These are phyloP conservation scores for Ostrea edulis DNA, from an alignment of 1,140 invertebrate genomes.

Conservation along the genomic window DNA sequence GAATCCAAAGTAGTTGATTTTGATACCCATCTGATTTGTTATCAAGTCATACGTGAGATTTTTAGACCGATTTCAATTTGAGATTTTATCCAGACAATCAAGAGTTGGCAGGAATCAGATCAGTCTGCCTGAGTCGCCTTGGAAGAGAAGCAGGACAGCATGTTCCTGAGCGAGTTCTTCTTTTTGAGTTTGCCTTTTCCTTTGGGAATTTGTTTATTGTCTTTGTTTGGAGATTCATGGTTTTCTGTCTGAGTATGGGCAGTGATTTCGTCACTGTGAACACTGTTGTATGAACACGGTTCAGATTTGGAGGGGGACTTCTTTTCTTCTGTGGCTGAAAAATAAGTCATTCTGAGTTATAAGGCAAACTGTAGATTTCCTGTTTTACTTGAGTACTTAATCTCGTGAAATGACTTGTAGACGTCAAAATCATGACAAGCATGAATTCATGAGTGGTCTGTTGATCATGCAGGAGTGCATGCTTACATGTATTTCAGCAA, in stretches of 20 bases:
- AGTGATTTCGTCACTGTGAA: conserved; percentile 22
- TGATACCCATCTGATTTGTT: background rate
- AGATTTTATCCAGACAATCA: background rate
- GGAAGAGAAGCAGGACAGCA: conserved; percentile 50
- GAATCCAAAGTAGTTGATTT: background rate
- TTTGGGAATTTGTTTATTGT: conserved; percentile 38
- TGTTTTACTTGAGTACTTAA: too few species aligned
- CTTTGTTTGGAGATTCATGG: background rate
- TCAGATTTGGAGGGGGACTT: conserved; percentile 26
- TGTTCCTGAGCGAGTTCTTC: conserved; percentile 46
- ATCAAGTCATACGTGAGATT: background rate
- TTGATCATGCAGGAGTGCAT: too few species aligned
- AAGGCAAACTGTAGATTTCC: too few species aligned
- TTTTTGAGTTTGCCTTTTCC: conserved; percentile 27
- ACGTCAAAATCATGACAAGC: too few species aligned
- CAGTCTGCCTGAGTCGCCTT: conserved; percentile 41
- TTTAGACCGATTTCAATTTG: background rate
- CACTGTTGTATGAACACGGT: background rate
- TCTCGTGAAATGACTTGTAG: too few species aligned
- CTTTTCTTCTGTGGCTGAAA: conserved; percentile 44
- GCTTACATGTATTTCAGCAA: too few species aligned
- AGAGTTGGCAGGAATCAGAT: background rate
- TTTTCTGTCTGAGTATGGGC: background rate
- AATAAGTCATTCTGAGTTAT: background rate
- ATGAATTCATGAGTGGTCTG: too few species aligned